These are phyloP conservation scores for Arvicanthis niloticus DNA, from an alignment of 2,113 vertebrate species.

Conservation along the genomic window DNA sequence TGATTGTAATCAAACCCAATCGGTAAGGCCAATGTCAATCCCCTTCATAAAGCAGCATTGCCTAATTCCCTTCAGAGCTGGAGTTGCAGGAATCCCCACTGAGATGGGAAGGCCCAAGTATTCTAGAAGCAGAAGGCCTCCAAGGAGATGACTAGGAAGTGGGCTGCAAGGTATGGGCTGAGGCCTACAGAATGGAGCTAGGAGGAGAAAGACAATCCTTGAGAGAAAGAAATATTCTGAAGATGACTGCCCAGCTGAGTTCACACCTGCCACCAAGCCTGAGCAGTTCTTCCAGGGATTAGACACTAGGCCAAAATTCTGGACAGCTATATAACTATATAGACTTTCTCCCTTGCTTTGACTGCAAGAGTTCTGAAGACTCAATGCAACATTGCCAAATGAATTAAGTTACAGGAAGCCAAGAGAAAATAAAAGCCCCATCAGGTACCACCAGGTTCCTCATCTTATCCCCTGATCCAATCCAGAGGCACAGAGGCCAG, in stretches of 20 bases:
- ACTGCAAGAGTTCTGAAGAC: background rate
- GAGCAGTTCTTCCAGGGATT: background rate
- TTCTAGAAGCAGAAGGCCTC: no score
- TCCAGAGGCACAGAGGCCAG: background rate
- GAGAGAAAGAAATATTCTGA: background rate
- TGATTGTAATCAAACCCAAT: background rate
- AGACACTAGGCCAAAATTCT: background rate
- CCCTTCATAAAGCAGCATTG: background rate
- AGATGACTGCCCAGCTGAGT: background rate
- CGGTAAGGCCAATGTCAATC: background rate
- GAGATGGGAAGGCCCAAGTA: no score
- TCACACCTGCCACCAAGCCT: background rate
- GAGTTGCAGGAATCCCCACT: background rate
- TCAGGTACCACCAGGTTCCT: background rate
- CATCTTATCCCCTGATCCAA: background rate
- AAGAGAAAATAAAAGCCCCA: background rate
- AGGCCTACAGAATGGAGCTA: background rate
- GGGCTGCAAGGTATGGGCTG: background rate
- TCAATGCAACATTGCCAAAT: no score
- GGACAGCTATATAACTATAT: background rate
- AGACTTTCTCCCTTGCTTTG: background rate
- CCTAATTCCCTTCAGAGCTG: background rate
- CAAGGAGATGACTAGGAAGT: background rate
- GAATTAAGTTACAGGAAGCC: background rate
- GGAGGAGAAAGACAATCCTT: background rate